phyloP scores from a whole-genome alignment of 2,888 invertebrate genomes.

The Electrophaes corylata region DNA sequence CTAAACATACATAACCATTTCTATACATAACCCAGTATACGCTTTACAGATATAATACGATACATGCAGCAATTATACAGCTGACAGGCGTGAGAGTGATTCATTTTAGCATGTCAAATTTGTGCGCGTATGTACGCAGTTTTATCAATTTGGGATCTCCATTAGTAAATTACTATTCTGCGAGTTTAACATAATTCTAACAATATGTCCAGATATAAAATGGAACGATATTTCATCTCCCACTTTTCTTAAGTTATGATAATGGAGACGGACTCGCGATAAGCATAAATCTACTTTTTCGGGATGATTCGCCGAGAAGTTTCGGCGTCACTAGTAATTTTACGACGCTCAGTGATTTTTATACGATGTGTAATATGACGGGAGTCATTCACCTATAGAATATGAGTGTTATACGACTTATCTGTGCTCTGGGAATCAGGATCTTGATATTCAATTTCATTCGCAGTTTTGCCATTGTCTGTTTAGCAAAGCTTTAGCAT shows the following conservation, averaged over 20 bases:
- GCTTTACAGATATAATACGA: neutral
- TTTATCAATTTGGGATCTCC: slow-evolving; percentile 51
- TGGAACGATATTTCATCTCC: slow-evolving; percentile 52
- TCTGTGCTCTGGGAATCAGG: slow-evolving; percentile 12
- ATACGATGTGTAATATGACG: slow-evolving; percentile 44
- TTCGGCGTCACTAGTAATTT: slow-evolving; percentile 44
- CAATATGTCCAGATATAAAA: slow-evolving; percentile 59
- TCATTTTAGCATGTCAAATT: slow-evolving; percentile 40
- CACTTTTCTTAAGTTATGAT: slow-evolving; percentile 64
- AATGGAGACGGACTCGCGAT: slow-evolving; percentile 56
- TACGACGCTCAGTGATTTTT: slow-evolving; percentile 48
- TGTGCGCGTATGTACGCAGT: slow-evolving; percentile 33
- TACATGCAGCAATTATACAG: neutral
- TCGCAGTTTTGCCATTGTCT: neutral
- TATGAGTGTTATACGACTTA: slow-evolving; percentile 14
- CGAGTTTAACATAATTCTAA: slow-evolving; percentile 51
- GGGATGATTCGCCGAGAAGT: slow-evolving; percentile 44
- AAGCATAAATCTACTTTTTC: slow-evolving; percentile 56
- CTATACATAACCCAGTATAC: neutral
- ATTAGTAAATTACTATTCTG: slow-evolving; percentile 65
- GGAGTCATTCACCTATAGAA: slow-evolving; percentile 48
- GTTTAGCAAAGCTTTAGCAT: slow-evolving; percentile 1
- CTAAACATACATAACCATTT: too few species aligned
- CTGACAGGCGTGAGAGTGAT: slow-evolving; percentile 7
- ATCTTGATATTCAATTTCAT: slow-evolving; percentile 17